Evolutionary conservation across 2,888 invertebrate species (phyloP), one percentile per base, ranked within the genome.

Genomic region (Drosophila setosimentum): DNA sequence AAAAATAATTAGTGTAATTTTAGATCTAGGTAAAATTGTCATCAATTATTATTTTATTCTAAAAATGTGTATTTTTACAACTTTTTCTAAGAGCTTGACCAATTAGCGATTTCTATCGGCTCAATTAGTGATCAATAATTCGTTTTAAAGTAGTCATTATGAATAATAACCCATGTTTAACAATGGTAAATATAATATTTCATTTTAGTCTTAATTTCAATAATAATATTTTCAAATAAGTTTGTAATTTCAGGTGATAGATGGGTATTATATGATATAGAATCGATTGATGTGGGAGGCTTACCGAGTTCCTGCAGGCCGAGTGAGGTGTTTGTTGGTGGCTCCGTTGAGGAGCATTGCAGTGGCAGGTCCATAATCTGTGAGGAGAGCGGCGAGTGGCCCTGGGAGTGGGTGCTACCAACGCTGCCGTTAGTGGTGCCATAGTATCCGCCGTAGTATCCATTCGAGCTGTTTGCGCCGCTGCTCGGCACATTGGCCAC

Each of bases 221-320:
- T 16, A 33, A 33, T 27, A 16, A 18, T 11, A 24, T 32, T 45
- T 5, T 18, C 2, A 45, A 33, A 48, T 32, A 3, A 10, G 24
- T 24, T 13, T 55, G 3, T 57, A 16, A 13, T 30, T 42, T n/a
- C 2, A 16, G 40, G 3, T 3, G 2, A 10, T 53, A 16, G 32
- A 21, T 21, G 18, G 24, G 35, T 27, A 11, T 11, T 18, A 13
- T 27, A 7, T 27, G 18, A 13, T 10, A 7, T n/a, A 2, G 27
- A 16, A 30, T 10, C 16, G 5, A 11, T 21, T 40, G 4, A 2
- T 27, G 18, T 8, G 16, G 3, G 29, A 63, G 16, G 16, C 63
- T 66, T 68, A 93, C 93, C 93, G 83, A 93, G 82, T 87, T 93
- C 93, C 85, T 93, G 93, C 68, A 93, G 87, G 68, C 93, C 93